Percentiles rank a stretch among this genome's conserved stretches.
These are phyloP conservation scores for Coleophora deauratella DNA, from an alignment of 2,888 invertebrate genomes.

Conservation along the genomic window DNA sequence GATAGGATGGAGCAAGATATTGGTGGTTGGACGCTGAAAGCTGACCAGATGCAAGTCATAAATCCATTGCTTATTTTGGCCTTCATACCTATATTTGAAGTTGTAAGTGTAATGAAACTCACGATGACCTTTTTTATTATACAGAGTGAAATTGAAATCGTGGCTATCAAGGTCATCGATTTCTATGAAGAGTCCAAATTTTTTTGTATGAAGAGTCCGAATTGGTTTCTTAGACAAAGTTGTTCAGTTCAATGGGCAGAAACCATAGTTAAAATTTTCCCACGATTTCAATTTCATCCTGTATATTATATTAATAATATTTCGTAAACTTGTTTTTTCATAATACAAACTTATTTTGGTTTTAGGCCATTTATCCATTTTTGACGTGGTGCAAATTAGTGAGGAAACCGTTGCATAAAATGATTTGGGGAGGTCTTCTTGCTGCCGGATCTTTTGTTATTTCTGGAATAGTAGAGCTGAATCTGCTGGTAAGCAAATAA, in stretches of 20 bases:
- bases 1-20: conserved; percentile 89
- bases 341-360: conserved; percentile 16
- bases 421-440: conserved; percentile 90
- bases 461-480: conserved; percentile 88
- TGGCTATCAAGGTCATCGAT: too few relatives aligned
- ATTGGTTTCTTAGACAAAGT: too few relatives aligned
- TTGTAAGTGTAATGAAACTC: conserved; percentile 43
- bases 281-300: too few relatives aligned
- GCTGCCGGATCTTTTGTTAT: conserved; percentile 90
- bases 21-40: conserved; percentile 82
- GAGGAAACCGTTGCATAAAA: conserved; percentile 87
- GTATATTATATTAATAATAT: too few relatives aligned
- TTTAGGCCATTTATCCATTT: conserved; percentile 82
- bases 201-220: too few relatives aligned
- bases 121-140: too few relatives aligned
- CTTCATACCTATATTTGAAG: conserved; percentile 90
- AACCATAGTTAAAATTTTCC: too few relatives aligned
- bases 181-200: too few relatives aligned
- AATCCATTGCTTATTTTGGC: conserved; percentile 89
- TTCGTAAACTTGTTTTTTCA: too few relatives aligned
- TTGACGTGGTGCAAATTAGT: conserved; percentile 79
- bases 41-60: conserved; percentile 96
- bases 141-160: too few relatives aligned
- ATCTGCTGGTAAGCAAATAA: conserved; percentile 75
- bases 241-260: too few relatives aligned